Evolutionary conservation across 2,888 invertebrate genomes (phyloP).

Genomic region (Cephus pulcher): DNA sequence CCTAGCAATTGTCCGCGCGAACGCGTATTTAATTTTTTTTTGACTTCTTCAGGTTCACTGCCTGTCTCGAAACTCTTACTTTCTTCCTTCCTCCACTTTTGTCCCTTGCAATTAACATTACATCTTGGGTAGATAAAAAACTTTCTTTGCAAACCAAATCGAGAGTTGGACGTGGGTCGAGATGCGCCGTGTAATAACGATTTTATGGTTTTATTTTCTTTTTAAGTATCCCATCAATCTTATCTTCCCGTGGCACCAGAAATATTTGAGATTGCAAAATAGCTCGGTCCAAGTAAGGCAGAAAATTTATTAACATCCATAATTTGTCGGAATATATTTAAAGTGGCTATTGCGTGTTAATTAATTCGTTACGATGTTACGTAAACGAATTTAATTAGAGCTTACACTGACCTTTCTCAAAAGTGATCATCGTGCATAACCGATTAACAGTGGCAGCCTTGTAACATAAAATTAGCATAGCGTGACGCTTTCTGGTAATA

Average conservation of each 20-base stretch:
- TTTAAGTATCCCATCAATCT: not conserved
- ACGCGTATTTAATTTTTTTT: not conserved
- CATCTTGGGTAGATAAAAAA: not conserved
- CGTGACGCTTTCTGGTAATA: conserved; percentile 31
- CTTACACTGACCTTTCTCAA: conserved; percentile 36
- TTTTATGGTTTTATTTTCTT: not conserved
- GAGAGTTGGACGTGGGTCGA: not conserved
- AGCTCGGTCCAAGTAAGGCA: not conserved
- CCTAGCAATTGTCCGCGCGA: not conserved
- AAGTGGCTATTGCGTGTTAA: not conserved
- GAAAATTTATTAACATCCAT: not conserved
- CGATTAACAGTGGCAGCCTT: conserved; percentile 37
- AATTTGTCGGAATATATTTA: not conserved
- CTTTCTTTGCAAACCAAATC: not conserved
- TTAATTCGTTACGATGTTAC: conserved; percentile 8
- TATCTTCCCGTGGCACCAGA: not conserved
- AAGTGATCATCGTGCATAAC: conserved; percentile 23
- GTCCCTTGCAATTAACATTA: not conserved
- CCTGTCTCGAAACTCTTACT: not conserved
- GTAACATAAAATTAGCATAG: conserved; percentile 43
- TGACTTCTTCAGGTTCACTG: not conserved
- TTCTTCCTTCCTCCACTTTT: not conserved
- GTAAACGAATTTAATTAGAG: conserved; percentile 11
- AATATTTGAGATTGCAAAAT: not conserved
- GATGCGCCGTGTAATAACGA: not conserved